Conservation (phyloP, 2,113 vertebrate species). For the Gobio gobio region DNA sequence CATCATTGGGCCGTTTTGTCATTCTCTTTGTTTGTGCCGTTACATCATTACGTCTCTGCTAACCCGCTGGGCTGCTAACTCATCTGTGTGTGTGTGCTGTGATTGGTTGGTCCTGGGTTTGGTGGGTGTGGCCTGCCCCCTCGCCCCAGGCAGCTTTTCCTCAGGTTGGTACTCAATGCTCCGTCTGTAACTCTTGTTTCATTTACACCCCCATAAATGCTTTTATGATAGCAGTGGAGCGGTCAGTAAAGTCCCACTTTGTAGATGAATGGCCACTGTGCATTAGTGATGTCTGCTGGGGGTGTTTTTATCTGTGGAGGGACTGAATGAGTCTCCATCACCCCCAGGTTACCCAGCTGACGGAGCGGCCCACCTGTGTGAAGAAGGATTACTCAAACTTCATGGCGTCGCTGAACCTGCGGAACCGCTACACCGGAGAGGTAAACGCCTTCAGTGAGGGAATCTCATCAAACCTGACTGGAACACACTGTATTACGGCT, state of each 20-base stretch:
- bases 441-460: conserved; percentile 63
- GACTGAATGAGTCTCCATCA: background rate
- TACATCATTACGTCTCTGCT: conserved; percentile 58
- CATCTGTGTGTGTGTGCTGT: conserved; percentile 71
- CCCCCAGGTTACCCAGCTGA: conserved; percentile 86
- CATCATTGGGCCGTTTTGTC: conserved; percentile 6
- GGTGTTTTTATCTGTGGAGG: background rate
- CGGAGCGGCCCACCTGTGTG: conserved; percentile 91
- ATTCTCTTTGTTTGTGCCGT: conserved; percentile 74
- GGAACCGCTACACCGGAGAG: conserved; percentile 97
- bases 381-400: conserved; percentile 99
- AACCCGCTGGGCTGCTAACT: conserved; percentile 56
- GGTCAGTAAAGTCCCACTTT: background rate
- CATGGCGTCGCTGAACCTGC: conserved; percentile 96
- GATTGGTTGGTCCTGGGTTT: conserved; percentile 68
- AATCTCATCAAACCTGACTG: background rate
- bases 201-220: background rate
- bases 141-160: conserved; percentile 74
- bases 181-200: background rate
- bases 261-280: background rate
- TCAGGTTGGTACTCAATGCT: conserved; percentile 70
- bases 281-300: background rate
- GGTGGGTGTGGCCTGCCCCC: conserved; percentile 56
- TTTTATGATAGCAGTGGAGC: background rate
- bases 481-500: background rate